These are phyloP conservation scores for Odontesthes bonariensis DNA, from an alignment of 2,113 vertebrate genomes.

Conservation along the genomic window DNA sequence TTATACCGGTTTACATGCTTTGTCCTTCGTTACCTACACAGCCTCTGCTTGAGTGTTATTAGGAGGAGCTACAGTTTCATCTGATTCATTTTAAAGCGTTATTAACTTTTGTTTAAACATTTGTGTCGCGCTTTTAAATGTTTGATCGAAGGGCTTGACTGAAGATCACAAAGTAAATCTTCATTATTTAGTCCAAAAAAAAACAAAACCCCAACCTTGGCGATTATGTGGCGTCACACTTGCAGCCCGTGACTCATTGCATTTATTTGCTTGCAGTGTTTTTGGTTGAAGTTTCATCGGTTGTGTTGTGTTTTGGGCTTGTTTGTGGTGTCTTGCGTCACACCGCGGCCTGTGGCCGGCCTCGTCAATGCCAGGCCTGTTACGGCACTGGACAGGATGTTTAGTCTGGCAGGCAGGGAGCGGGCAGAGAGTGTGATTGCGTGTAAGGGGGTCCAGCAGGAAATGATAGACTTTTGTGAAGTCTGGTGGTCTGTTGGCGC, in stretches of 20 bases:
- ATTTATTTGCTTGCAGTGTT: conserved; percentile 9
- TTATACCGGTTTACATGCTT: too few relatives aligned
- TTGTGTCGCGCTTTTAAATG: too few relatives aligned
- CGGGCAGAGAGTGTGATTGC: conserved; percentile 54
- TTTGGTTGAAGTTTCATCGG: conserved; percentile 19
- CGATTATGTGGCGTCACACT: not conserved
- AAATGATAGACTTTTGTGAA: conserved; percentile 57
- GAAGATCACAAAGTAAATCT: too few relatives aligned
- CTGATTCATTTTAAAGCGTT: too few relatives aligned
- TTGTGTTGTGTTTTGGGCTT: conserved; percentile 24
- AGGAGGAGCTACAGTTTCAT: too few relatives aligned
- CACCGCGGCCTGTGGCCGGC: conserved; percentile 10
- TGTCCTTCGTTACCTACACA: too few relatives aligned
- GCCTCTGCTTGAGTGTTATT: too few relatives aligned
- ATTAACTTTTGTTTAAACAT: too few relatives aligned
- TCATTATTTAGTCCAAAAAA: too few relatives aligned
- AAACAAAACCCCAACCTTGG: not conserved
- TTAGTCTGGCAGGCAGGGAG: conserved; percentile 75
- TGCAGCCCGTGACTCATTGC: conserved; percentile 24
- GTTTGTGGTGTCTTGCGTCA: conserved; percentile 25
- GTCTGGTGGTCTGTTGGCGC: conserved; percentile 18
- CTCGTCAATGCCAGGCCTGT: conserved; percentile 45
- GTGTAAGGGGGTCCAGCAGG: conserved; percentile 51
- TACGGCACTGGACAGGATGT: conserved; percentile 76
- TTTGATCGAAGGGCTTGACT: too few relatives aligned